Conservation (phyloP, 1,140 invertebrate genomes). For the Diuraphis noxia region DNA sequence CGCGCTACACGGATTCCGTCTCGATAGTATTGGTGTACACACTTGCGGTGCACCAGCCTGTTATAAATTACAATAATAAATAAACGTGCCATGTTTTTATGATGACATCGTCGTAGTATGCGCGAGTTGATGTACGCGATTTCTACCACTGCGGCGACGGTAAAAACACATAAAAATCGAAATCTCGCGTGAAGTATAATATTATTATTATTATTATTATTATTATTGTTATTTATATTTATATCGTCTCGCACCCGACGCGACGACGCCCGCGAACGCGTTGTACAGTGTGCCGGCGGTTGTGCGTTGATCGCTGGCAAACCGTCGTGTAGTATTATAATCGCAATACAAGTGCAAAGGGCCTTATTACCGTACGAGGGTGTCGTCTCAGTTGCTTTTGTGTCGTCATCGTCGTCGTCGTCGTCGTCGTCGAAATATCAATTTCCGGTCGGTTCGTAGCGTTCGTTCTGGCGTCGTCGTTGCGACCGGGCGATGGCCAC, state of each 20-base stretch:
- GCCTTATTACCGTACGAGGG: background rate
- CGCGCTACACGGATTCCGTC: background rate
- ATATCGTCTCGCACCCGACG: background rate
- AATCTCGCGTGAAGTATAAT: background rate
- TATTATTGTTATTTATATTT: background rate
- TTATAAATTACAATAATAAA: background rate
- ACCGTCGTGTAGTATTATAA: background rate
- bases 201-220: background rate
- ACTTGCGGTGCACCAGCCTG: background rate
- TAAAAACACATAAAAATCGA: background rate
- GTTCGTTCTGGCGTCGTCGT: background rate
- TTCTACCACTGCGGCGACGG: background rate
- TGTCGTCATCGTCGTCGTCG: background rate
- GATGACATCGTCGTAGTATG: background rate
- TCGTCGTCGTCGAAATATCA: background rate
- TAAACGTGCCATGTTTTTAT: background rate
- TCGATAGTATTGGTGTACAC: background rate
- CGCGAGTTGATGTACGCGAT: background rate
- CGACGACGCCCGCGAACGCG: background rate
- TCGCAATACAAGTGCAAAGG: background rate
- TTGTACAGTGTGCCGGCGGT: background rate
- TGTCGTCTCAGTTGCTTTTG: background rate
- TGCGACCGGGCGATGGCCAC: constrained; percentile 15
- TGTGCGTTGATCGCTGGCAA: constrained; percentile 4
- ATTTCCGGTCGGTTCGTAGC: background rate